Percentiles rank a stretch among this genome's conserved stretches.
Evolutionary conservation across 1,140 invertebrate species (phyloP).

Genomic region (Centruroides sculpturatus): DNA sequence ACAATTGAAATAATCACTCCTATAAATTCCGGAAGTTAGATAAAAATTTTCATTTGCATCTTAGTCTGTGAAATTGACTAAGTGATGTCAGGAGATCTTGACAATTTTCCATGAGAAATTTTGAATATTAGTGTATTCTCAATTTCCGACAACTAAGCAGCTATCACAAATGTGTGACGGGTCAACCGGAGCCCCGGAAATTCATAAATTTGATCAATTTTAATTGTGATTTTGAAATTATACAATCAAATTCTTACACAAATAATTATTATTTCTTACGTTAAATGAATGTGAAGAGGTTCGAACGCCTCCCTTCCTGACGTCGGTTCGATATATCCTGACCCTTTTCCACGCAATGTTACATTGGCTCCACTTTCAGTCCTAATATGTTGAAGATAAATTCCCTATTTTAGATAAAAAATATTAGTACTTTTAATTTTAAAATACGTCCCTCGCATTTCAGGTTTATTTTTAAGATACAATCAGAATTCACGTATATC

Average conservation of each 20-base stretch:
- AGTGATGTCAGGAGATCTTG: too few species aligned
- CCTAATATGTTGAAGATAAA: slow-evolving; percentile 58
- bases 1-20: too few species aligned
- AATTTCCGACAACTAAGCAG: too few species aligned
- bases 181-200: too few species aligned
- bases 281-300: slow-evolving; percentile 59
- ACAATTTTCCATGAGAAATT: background rate
- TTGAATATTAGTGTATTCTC: too few species aligned
- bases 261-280: slow-evolving; percentile 34
- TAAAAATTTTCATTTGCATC: too few species aligned
- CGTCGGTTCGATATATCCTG: slow-evolving; percentile 43
- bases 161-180: too few species aligned
- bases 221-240: background rate
- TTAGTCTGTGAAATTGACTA: too few species aligned
- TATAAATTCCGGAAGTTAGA: too few species aligned
- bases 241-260: background rate
- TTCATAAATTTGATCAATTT: background rate
- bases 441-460: too few species aligned
- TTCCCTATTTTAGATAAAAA: slow-evolving; percentile 33
- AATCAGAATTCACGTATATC: too few species aligned
- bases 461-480: too few species aligned
- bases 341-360: slow-evolving; percentile 50
- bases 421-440: background rate
- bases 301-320: slow-evolving; percentile 52
- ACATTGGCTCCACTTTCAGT: slow-evolving; percentile 59